phyloP scores from a whole-genome alignment of 2,888 invertebrate species.

The Dolichomitus sp. region DNA sequence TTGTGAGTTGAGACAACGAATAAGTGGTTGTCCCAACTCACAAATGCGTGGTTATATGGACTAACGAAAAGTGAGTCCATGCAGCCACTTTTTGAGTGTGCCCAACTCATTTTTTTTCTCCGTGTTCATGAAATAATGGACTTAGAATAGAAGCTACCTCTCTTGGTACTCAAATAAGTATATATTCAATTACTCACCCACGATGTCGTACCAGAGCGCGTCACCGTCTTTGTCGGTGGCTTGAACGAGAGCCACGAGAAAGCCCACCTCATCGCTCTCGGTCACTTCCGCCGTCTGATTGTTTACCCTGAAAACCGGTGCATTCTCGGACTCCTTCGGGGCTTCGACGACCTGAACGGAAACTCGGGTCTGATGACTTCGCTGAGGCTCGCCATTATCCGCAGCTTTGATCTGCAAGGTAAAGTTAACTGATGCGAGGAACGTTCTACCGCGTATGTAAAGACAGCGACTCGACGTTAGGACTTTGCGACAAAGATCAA shows the following conservation, averaged over 20 bases:
- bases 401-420: conserved; percentile 91
- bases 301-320: conserved; percentile 89
- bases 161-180: background rate
- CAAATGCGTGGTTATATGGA: no score
- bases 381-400: conserved; percentile 92
- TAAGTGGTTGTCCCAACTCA: no score
- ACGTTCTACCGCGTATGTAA: conserved; percentile 36
- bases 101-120: no score
- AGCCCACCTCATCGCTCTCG: conserved; percentile 95
- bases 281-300: conserved; percentile 92
- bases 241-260: conserved; percentile 94
- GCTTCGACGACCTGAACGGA: conserved; percentile 90
- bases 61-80: no score
- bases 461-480: background rate
- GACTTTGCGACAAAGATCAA: conserved; percentile 38
- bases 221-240: conserved; percentile 96
- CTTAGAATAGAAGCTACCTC: conserved; percentile 14
- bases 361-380: conserved; percentile 92
- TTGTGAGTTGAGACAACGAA: no score
- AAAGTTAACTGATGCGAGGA: conserved; percentile 23
- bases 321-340: conserved; percentile 88
- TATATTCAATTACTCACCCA: conserved; percentile 88
- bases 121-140: background rate
- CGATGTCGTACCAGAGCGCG: conserved; percentile 96
- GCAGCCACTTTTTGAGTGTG: no score